Conservation (phyloP, 2,797 vertebrate species). For the Peromyscus nudipes region DNA sequence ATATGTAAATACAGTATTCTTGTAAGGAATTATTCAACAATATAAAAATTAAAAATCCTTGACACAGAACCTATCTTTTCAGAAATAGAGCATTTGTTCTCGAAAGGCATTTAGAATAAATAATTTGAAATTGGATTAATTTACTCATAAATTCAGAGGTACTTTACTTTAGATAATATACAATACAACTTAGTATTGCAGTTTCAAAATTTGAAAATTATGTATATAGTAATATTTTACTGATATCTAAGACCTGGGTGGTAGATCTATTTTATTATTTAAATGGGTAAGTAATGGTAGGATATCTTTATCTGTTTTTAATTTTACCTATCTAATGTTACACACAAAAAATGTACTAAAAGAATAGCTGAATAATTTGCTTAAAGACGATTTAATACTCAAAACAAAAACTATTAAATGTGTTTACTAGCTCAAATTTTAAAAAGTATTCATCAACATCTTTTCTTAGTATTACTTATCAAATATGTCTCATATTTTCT, state of each 20-base stretch:
- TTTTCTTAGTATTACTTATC: background rate
- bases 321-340: background rate
- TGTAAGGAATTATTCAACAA: background rate
- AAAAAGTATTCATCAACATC: background rate
- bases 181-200: background rate
- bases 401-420: slow-evolving; percentile 25
- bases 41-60: background rate
- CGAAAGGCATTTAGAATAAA: background rate
- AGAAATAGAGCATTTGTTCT: background rate
- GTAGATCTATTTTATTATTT: background rate
- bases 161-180: background rate
- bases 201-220: background rate
- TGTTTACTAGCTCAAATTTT: background rate
- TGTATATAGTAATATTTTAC: background rate
- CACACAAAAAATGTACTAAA: background rate
- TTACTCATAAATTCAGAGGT: background rate
- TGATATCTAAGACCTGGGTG: background rate
- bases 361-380: background rate
- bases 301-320: background rate
- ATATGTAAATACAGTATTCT: background rate
- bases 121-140: background rate
- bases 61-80: background rate
- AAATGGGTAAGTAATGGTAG: background rate
- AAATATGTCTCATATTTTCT: background rate
- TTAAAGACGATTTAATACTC: slow-evolving; percentile 16